Conservation (phyloP, 2,888 invertebrate genomes). For the Neocrepidodera transversa region DNA sequence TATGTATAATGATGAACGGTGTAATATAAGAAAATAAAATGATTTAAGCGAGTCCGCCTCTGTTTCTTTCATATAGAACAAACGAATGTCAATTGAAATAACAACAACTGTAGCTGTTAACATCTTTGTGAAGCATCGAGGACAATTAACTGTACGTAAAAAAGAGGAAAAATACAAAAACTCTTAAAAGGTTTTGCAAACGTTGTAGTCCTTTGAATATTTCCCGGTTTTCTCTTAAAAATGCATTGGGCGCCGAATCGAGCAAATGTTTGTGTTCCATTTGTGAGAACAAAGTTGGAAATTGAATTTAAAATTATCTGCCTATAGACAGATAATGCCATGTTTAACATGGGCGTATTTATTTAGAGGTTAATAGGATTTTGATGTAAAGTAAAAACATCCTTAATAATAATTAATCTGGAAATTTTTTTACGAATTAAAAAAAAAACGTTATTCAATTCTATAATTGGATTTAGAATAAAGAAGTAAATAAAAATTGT, state of each 20-base stretch:
- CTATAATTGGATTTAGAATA: too few relatives aligned
- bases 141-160: neutral
- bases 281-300: conserved; percentile 41
- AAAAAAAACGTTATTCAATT: too few relatives aligned
- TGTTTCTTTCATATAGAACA: too few relatives aligned
- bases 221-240: conserved; percentile 22
- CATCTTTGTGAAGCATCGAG: neutral
- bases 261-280: conserved; percentile 48
- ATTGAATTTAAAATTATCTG: conserved; percentile 47
- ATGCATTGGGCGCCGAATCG: conserved; percentile 42
- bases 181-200: neutral
- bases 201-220: neutral
- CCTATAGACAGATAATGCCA: conserved; percentile 33
- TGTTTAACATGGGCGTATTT: conserved; percentile 17
- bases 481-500: too few relatives aligned
- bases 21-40: too few relatives aligned
- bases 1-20: too few relatives aligned
- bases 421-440: too few relatives aligned
- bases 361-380: too few relatives aligned
- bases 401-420: too few relatives aligned
- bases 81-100: too few relatives aligned
- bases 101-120: neutral
- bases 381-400: too few relatives aligned
- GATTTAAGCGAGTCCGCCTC: too few relatives aligned
- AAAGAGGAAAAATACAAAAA: neutral